Conservation (phyloP, 2,888 invertebrate genomes). For the Rotaria socialis region DNA sequence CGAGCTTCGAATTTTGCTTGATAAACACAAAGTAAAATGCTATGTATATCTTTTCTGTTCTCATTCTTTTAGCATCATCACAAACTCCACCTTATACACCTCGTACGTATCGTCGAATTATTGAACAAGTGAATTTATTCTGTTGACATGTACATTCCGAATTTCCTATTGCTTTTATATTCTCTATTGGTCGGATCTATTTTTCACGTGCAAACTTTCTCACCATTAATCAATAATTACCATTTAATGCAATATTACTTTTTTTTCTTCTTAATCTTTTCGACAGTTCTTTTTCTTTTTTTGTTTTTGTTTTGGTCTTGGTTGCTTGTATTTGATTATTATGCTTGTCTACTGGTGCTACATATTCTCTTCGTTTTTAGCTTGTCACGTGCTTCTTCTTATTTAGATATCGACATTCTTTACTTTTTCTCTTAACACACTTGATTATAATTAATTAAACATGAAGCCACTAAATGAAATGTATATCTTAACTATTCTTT, state of each 20-base stretch:
- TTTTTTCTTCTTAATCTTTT: neutral
- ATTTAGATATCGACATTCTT: neutral
- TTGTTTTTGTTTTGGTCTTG: neutral
- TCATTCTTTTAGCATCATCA: neutral
- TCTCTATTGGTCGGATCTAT: neutral
- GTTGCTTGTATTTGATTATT: neutral
- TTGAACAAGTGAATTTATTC: constrained; percentile 23
- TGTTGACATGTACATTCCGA: neutral
- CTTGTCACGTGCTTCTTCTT: neutral
- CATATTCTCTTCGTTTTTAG: neutral
- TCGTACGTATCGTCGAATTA: constrained; percentile 8
- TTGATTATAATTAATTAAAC: neutral
- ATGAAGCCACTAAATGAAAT: neutral
- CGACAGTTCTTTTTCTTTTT: neutral
- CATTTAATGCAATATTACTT: neutral
- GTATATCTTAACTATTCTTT: neutral
- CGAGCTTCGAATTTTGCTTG: too few relatives aligned
- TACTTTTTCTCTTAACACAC: neutral
- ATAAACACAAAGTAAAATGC: too few relatives aligned
- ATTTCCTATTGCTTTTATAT: neutral
- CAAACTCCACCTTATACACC: constrained; percentile 22
- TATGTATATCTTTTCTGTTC: too few relatives aligned
- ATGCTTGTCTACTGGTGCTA: neutral
- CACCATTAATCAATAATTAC: neutral
- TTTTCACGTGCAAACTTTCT: neutral